Conservation (phyloP, 2,797 vertebrate genomes). For the Apogon hyalosoma region DNA sequence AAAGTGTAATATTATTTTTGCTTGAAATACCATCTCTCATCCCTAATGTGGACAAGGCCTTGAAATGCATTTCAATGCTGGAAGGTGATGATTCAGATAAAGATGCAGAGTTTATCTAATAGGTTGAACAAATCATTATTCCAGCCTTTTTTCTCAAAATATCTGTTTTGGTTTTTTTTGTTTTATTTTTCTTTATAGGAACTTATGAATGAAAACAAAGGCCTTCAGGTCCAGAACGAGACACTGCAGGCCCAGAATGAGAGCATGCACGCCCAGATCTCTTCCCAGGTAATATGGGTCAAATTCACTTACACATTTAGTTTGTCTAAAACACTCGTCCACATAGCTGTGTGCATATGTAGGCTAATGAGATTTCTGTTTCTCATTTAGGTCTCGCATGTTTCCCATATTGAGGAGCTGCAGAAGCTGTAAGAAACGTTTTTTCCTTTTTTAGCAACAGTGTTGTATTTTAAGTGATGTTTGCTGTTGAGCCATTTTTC, state of each 20-base stretch:
- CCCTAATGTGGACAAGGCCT: too few relatives aligned
- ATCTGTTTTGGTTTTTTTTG: conserved; percentile 5
- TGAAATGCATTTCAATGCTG: background rate
- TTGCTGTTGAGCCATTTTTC: background rate
- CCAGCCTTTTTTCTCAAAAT: background rate
- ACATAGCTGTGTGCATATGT: conserved; percentile 11
- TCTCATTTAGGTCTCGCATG: conserved; percentile 86
- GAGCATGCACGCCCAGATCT: conserved; percentile 91
- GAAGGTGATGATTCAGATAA: background rate
- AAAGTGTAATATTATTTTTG: too few relatives aligned
- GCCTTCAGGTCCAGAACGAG: conserved; percentile 90
- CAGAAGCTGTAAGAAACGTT: conserved; percentile 91
- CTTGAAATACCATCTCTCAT: too few relatives aligned
- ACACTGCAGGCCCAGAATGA: conserved; percentile 89
- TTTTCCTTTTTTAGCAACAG: background rate
- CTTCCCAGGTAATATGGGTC: conserved; percentile 88
- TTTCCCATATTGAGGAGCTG: conserved; percentile 94
- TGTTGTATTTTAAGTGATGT: background rate
- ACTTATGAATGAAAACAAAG: conserved; percentile 93
- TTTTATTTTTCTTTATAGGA: conserved; percentile 83
- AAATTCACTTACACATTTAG: conserved; percentile 14
- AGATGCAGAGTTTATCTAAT: background rate
- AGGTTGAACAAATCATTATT: background rate
- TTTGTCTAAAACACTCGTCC: background rate
- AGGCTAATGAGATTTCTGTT: conserved; percentile 57